Evolutionary conservation across 2,888 invertebrate genomes (phyloP).

Genomic region (Odontocolon sp.): DNA sequence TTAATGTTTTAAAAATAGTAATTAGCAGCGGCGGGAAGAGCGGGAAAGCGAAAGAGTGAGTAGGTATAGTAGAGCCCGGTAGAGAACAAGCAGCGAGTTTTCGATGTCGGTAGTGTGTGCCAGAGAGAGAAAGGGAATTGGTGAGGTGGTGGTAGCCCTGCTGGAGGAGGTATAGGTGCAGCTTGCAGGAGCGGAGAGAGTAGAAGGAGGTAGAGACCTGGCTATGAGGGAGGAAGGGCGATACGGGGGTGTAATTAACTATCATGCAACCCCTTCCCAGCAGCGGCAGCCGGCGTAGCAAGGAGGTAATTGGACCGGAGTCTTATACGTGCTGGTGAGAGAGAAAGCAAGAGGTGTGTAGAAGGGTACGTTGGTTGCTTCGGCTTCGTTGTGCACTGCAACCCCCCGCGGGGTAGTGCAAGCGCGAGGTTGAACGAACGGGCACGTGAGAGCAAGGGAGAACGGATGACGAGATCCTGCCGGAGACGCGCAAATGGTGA

Average conservation of each 20-base stretch:
- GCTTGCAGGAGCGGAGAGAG: constrained; percentile 38
- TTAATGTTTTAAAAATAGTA: constrained; percentile 81
- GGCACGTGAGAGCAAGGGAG: constrained; percentile 29
- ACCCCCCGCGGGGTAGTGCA: neutral
- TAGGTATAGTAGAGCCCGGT: constrained; percentile 37
- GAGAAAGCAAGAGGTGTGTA: constrained; percentile 16
- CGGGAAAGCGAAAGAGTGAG: constrained; percentile 57
- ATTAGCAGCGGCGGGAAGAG: constrained; percentile 78
- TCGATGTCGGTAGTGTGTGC: constrained; percentile 41
- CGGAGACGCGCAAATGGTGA: constrained; percentile 53
- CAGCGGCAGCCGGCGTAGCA: constrained; percentile 78
- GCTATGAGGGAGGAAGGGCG: constrained; percentile 23
- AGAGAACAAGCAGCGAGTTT: constrained; percentile 50
- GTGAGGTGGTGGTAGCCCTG: constrained; percentile 68
- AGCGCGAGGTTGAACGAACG: neutral
- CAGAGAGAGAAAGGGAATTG: constrained; percentile 62
- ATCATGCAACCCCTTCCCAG: constrained; percentile 79
- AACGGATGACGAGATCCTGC: constrained; percentile 62
- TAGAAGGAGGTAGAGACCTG: constrained; percentile 2
- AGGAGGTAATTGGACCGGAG: constrained; percentile 80
- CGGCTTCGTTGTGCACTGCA: constrained; percentile 16
- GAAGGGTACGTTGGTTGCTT: constrained; percentile 22
- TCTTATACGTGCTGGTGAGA: constrained; percentile 77
- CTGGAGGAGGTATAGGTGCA: constrained; percentile 66
- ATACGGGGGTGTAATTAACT: constrained; percentile 79